A percentile compares a stretch with the other conserved stretches of the same genome.
Evolutionary conservation across 2,113 vertebrate genomes (phyloP).

Genomic region (Aegithalos caudatus): DNA sequence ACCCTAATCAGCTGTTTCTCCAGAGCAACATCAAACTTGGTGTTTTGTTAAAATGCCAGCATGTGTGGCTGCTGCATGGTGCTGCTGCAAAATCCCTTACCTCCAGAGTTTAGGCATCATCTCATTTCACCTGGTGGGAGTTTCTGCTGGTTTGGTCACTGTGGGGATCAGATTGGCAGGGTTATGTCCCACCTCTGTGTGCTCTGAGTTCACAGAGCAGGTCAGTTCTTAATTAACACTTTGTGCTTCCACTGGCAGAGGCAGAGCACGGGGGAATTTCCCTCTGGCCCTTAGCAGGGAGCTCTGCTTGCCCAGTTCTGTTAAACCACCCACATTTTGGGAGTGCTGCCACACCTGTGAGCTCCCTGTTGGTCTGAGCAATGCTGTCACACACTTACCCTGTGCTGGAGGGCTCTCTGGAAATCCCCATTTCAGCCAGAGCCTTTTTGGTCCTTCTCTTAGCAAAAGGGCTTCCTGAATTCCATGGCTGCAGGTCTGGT

Average conservation of each 20-base stretch:
- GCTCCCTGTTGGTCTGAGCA: background rate
- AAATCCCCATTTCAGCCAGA: background rate
- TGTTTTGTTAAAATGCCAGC: background rate
- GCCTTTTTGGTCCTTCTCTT: background rate
- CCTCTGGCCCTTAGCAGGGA: background rate
- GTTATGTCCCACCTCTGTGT: background rate
- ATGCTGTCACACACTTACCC: background rate
- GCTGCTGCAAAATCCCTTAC: background rate
- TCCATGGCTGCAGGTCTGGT: background rate
- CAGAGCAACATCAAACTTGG: background rate
- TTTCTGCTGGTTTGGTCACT: background rate
- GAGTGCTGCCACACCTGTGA: background rate
- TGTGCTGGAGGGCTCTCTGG: background rate
- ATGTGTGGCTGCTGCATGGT: background rate
- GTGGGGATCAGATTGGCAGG: background rate
- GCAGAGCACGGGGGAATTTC: background rate
- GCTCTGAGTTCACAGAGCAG: background rate
- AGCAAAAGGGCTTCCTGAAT: background rate
- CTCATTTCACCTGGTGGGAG: rapidly evolving
- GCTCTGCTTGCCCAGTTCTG: background rate
- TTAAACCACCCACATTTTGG: background rate
- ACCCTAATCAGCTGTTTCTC: background rate
- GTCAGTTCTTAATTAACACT: background rate
- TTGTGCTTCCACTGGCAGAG: background rate
- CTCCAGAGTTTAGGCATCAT: background rate